Conservation (phyloP, 2,797 vertebrate species). For the Girardinus metallicus region DNA sequence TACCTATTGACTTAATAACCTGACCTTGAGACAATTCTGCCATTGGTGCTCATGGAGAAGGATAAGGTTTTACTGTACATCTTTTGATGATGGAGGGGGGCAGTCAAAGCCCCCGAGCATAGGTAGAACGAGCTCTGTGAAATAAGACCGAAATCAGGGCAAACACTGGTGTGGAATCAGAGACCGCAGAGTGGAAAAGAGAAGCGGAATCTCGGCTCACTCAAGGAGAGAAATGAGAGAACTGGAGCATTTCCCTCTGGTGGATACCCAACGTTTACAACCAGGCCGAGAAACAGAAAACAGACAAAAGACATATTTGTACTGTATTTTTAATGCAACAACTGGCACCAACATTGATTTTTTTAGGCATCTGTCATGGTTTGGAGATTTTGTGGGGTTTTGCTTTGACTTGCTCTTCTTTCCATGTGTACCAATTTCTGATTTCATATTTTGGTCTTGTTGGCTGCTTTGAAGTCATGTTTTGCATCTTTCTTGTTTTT, state of each 20-base stretch:
- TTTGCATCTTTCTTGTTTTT: background rate
- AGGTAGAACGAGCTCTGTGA: constrained; percentile 55
- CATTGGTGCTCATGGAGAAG: constrained; percentile 12
- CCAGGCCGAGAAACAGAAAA: constrained; percentile 20
- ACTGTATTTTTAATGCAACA: constrained; percentile 19
- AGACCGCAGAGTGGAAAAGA: constrained; percentile 12
- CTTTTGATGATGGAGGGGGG: constrained; percentile 30
- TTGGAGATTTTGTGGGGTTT: background rate
- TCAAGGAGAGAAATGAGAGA: constrained; percentile 69
- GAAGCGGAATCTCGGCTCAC: constrained; percentile 43
- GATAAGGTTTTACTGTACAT: constrained; percentile 33
- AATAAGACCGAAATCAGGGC: constrained; percentile 56
- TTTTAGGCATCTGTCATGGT: constrained; percentile 3
- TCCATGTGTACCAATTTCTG: background rate
- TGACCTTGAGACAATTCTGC: constrained; percentile 45
- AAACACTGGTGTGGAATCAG: constrained; percentile 29
- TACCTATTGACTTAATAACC: constrained; percentile 1
- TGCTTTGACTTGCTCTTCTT: background rate
- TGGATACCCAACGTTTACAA: constrained; percentile 62
- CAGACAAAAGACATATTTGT: background rate
- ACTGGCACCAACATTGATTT: constrained; percentile 26
- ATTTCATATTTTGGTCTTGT: background rate
- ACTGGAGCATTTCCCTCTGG: constrained; percentile 65
- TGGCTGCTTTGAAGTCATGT: background rate
- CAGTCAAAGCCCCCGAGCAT: constrained; percentile 28